Evolutionary conservation across 2,113 vertebrate genomes (phyloP), one percentile per base, ranked within the genome.

Genomic region (Phoxinus phoxinus): DNA sequence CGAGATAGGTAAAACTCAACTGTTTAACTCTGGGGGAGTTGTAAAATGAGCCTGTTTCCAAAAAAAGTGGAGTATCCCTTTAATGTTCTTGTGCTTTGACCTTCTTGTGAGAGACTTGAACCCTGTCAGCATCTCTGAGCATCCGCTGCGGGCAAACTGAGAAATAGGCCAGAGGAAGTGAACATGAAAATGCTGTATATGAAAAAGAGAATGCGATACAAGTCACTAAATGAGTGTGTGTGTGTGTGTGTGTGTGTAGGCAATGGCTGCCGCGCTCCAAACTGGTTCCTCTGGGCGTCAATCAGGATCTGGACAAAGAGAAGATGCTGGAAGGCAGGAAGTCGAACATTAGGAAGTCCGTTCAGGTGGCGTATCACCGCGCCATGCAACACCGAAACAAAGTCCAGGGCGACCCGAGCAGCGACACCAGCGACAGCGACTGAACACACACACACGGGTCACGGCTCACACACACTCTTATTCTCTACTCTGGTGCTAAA

Each of bases 351-450:
- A 97, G 98, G 76, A 99, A 99, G 90, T 99, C 98, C 0, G 98
- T 99, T 87, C 98, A 99, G 93, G 97, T 99, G 6, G 98, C 98
- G 35, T 99, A 99, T 89, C 97, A 98, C 91, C 96, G 98, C 0
- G 98, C 98, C 90, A 97, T 99, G 97, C 97, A 98, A 93, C 98
- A 99, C 92, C 98, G 97, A 88, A 99, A 97, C 95, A 99, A 99
- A 89, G 98, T 99, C 90, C 98, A 99, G 91, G 97, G 98, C 56
- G 97, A 98, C 89, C 98, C 97, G 89, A 99, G 96, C 96, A 99
- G 98, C 7, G 97, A 98, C 91, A 98, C 97, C 87, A 99, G 97
- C 12, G 98, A 99, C 76, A 90, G 71, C 77, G 88, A 87, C 81
- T 87, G 81, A 87, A 61, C 81, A 56, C 79, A 41, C 79, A 41